A percentile compares a stretch with the other conserved stretches of the same genome.
Evolutionary conservation across 2,113 vertebrate genomes (phyloP).

Genomic region (Misgurnus anguillicaudatus): DNA sequence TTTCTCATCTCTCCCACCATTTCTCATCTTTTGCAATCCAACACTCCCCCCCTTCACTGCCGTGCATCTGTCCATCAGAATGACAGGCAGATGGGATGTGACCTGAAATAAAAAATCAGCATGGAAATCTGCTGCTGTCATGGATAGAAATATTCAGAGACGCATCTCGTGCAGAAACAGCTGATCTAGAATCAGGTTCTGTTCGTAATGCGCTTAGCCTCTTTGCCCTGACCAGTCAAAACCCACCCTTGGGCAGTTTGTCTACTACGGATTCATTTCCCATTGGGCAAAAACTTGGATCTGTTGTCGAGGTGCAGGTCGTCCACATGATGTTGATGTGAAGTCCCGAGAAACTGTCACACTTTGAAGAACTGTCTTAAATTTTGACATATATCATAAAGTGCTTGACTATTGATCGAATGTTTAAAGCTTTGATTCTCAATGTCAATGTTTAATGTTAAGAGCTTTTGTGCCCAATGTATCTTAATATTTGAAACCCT

Average conservation of each 20-base stretch:
- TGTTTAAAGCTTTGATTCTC: not conserved
- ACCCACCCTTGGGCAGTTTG: not conserved
- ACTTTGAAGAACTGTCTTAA: not conserved
- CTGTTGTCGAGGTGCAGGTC: not conserved
- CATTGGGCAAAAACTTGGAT: not conserved
- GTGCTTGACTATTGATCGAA: not conserved
- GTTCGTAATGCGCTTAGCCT: not conserved
- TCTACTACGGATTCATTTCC: not conserved
- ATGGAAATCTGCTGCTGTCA: constrained; percentile 32
- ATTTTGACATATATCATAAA: not conserved
- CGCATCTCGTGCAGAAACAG: constrained; percentile 15
- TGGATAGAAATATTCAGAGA: constrained; percentile 21
- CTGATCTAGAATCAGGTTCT: constrained; percentile 10
- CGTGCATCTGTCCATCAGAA: constrained; percentile 54
- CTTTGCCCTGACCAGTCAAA: not conserved
- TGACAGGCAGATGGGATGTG: constrained; percentile 48
- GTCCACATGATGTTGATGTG: not conserved
- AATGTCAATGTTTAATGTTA: not conserved
- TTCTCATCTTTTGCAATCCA: constrained; percentile 23
- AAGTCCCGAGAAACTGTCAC: not conserved
- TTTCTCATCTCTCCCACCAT: not conserved
- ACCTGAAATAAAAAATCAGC: constrained; percentile 11
- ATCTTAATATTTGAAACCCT: not conserved
- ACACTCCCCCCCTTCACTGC: constrained; percentile 13
- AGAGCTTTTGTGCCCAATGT: not conserved